phyloP scores from a whole-genome alignment of 2,797 vertebrate genomes.

The Sparidentex hasta region DNA sequence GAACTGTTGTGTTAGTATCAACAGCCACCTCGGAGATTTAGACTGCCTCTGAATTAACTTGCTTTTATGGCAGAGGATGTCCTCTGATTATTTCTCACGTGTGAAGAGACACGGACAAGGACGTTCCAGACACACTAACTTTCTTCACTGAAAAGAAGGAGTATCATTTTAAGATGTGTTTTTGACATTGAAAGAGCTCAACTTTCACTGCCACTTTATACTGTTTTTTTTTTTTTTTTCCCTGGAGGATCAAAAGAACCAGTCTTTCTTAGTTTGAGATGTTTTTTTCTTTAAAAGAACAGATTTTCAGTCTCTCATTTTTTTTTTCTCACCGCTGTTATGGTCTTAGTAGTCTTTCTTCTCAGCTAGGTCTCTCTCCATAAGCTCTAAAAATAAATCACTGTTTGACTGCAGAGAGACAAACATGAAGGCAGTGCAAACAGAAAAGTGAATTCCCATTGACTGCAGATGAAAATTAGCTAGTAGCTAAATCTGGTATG shows the following conservation, averaged over 20 bases:
- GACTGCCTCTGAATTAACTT: slow-evolving; percentile 74
- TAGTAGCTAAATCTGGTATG: not conserved
- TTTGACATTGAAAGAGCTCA: not conserved
- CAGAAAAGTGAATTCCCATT: not conserved
- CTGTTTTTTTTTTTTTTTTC: not conserved
- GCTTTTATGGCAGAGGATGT: slow-evolving; percentile 80
- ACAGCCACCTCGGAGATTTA: slow-evolving; percentile 82
- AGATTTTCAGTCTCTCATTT: not conserved
- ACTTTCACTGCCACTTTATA: not conserved
- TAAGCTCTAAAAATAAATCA: slow-evolving; percentile 12
- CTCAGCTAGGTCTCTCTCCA: not conserved
- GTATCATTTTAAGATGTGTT: not conserved
- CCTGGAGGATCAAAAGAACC: not conserved
- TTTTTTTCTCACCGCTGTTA: not conserved
- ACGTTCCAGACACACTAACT: slow-evolving; percentile 11
- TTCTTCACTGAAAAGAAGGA: not conserved
- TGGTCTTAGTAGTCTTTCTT: not conserved
- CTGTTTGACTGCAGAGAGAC: not conserved
- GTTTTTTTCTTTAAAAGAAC: slow-evolving; percentile 7
- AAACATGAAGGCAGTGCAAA: not conserved
- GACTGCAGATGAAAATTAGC: not conserved
- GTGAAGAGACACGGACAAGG: slow-evolving; percentile 30
- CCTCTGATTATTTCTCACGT: slow-evolving; percentile 75
- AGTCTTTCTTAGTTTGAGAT: not conserved
- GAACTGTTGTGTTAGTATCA: slow-evolving; percentile 85